These are phyloP conservation scores for Apomyelois bistriatella DNA, from an alignment of 2,888 invertebrate species.

Conservation along the genomic window DNA sequence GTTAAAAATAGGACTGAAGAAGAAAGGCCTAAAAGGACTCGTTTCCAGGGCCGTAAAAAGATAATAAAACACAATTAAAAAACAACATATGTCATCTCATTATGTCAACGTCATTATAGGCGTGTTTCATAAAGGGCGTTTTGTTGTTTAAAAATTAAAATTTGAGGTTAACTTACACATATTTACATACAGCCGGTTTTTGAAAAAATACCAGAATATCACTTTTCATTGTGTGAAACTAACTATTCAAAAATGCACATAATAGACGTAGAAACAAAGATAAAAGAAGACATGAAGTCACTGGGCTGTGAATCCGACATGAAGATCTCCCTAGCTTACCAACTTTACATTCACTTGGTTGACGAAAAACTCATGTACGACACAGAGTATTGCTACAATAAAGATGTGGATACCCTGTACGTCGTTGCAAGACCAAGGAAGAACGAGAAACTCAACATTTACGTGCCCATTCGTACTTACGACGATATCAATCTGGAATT, in stretches of 20 bases:
- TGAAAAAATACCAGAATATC: too few relatives aligned
- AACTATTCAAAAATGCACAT: background rate
- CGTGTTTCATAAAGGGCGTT: too few relatives aligned
- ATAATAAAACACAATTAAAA: too few relatives aligned
- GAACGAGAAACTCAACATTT: constrained; percentile 62
- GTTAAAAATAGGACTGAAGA: too few relatives aligned
- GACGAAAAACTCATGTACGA: constrained; percentile 74
- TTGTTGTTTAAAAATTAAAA: too few relatives aligned
- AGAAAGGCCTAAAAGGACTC: too few relatives aligned
- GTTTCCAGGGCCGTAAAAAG: too few relatives aligned
- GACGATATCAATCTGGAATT: constrained; percentile 52
- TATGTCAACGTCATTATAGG: too few relatives aligned
- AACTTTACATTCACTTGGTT: constrained; percentile 63
- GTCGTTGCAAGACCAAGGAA: constrained; percentile 62
- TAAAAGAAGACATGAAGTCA: constrained; percentile 65
- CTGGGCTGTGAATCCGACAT: constrained; percentile 62
- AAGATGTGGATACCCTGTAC: constrained; percentile 63
- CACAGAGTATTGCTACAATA: constrained; percentile 69
- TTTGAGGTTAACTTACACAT: too few relatives aligned
- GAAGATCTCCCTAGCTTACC: constrained; percentile 62
- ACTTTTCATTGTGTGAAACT: too few relatives aligned
- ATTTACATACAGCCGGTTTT: too few relatives aligned
- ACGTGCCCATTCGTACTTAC: constrained; percentile 59
- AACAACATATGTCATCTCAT: too few relatives aligned
- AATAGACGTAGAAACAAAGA: constrained; percentile 67